phyloP scores from a whole-genome alignment of 2,888 invertebrate genomes.

The Orchesella flavescens region DNA sequence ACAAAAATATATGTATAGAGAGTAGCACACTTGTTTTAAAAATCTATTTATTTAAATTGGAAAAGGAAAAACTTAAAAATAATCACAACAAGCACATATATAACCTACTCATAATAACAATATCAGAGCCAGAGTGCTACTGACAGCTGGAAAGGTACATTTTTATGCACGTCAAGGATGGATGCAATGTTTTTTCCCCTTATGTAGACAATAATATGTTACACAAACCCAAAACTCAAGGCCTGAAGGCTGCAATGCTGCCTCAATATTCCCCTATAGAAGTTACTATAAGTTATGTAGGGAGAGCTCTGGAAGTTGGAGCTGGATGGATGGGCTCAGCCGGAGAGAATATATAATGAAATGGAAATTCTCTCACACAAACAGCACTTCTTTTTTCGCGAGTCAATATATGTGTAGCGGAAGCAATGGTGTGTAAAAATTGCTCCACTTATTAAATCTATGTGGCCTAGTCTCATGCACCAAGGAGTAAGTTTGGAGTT shows the following conservation, averaged over 20 bases:
- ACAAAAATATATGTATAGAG: too few relatives aligned
- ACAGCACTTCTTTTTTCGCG: too few relatives aligned
- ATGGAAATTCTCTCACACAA: constrained; percentile 13
- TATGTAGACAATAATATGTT: neutral
- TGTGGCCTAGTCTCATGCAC: neutral
- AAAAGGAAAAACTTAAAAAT: constrained; percentile 12
- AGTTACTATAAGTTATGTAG: neutral
- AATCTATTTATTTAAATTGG: neutral
- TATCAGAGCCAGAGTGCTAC: constrained; percentile 4
- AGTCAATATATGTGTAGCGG: neutral
- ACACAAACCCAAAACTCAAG: neutral
- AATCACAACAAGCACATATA: too few relatives aligned
- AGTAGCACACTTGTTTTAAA: too few relatives aligned
- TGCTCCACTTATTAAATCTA: constrained; percentile 32
- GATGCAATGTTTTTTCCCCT: constrained; percentile 7
- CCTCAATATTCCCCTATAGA: too few relatives aligned
- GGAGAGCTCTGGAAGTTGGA: neutral
- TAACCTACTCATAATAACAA: neutral
- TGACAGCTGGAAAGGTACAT: constrained; percentile 38
- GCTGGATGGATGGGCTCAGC: neutral
- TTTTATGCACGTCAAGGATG: constrained; percentile 22
- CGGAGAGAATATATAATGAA: constrained; percentile 1
- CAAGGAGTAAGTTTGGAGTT: neutral
- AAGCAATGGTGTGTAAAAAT: constrained; percentile 48
- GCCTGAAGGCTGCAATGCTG: neutral